Conservation (phyloP, 2,797 vertebrate genomes). For the Lophius americanus region DNA sequence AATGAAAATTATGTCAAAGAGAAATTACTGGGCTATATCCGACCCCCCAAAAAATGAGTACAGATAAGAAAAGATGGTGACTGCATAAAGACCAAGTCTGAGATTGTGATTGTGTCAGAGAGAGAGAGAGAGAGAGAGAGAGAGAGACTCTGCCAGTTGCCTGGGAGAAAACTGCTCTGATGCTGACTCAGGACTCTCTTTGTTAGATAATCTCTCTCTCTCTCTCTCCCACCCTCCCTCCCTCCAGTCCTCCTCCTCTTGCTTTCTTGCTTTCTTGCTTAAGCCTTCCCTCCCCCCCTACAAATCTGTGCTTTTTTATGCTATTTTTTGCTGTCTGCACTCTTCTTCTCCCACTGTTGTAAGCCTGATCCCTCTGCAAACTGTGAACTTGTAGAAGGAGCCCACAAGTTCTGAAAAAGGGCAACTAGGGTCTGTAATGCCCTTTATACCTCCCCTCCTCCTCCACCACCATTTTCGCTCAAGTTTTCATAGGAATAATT, state of each 20-base stretch:
- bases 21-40: slow-evolving; percentile 48
- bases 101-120: slow-evolving; percentile 53
- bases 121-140: slow-evolving; percentile 50
- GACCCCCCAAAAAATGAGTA: slow-evolving; percentile 40
- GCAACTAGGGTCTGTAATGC: slow-evolving; percentile 38
- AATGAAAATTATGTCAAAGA: slow-evolving; percentile 37
- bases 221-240: slow-evolving; percentile 39
- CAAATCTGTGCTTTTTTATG: slow-evolving; percentile 68
- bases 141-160: slow-evolving; percentile 68
- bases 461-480: slow-evolving; percentile 21
- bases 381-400: slow-evolving; percentile 41
- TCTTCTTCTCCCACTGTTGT: slow-evolving; percentile 51
- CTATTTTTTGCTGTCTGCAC: slow-evolving; percentile 71
- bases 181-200: too few species aligned
- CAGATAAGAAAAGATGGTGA: slow-evolving; percentile 60
- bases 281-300: slow-evolving; percentile 46
- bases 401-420: slow-evolving; percentile 47
- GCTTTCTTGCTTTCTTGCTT: slow-evolving; percentile 4
- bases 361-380: slow-evolving; percentile 45
- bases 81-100: slow-evolving; percentile 49
- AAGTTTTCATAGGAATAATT: slow-evolving; percentile 46
- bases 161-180: too few species aligned
- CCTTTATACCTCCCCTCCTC: slow-evolving; percentile 34
- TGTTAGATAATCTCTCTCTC: slow-evolving; percentile 12
- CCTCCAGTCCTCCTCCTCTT: slow-evolving; percentile 30